Conservation (phyloP, 2,888 invertebrate species). For the Drosophila setosimentum region DNA sequence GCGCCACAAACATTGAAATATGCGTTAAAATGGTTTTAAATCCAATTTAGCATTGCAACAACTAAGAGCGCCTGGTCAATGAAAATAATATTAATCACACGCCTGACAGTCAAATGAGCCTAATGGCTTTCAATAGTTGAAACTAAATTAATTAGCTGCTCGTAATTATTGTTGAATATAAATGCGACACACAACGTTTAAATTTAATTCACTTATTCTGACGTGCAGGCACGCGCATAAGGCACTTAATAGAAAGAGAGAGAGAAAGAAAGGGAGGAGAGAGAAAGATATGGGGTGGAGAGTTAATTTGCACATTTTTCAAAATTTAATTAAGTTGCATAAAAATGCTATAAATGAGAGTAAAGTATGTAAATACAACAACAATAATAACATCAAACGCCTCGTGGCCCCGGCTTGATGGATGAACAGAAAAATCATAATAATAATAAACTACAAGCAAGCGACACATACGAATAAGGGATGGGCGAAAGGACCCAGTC, state of each 20-base stretch:
- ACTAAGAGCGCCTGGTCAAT: background rate
- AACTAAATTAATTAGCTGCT: conserved; percentile 41
- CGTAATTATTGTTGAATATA: conserved; percentile 53
- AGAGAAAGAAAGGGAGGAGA: background rate
- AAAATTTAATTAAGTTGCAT: conserved; percentile 65
- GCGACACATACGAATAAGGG: conserved; percentile 29
- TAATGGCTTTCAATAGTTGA: conserved; percentile 14
- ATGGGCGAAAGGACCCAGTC: background rate
- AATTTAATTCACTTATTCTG: conserved; percentile 61
- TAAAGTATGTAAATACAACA: conserved; percentile 30
- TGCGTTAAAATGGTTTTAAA: background rate
- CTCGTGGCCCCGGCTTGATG: conserved; percentile 35
- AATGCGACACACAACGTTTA: conserved; percentile 51
- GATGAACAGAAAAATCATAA: conserved; percentile 55
- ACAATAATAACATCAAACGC: conserved; percentile 35
- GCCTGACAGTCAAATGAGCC: background rate
- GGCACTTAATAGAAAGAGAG: background rate
- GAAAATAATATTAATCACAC: conserved; percentile 29
- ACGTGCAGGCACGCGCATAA: background rate
- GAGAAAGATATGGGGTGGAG: background rate
- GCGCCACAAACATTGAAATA: background rate
- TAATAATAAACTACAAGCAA: conserved; percentile 56
- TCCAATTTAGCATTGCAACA: background rate
- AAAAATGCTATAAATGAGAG: conserved; percentile 57
- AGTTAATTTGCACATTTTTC: conserved; percentile 62